Evolutionary conservation across 2,888 invertebrate species (phyloP).

Genomic region (Nymphalis c-album): DNA sequence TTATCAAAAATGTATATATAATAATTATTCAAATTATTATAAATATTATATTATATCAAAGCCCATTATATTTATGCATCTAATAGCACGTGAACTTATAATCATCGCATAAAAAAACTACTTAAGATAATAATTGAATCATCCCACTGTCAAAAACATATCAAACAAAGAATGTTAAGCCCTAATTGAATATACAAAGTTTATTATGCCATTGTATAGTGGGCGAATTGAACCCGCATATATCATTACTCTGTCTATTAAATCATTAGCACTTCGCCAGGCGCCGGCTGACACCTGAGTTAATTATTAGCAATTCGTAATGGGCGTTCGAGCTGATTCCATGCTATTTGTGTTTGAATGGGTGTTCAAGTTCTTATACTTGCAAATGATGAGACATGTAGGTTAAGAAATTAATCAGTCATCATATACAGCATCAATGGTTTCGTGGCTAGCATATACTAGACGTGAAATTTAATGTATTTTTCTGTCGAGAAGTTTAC

Average conservation of each 20-base stretch:
- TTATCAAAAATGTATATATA: too few species aligned
- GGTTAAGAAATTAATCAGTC: too few species aligned
- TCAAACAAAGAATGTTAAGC: neutral
- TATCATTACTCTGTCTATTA: conserved; percentile 40
- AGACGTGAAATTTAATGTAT: too few species aligned
- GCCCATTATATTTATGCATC: too few species aligned
- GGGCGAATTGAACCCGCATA: conserved; percentile 30
- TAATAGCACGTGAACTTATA: too few species aligned
- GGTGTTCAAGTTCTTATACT: conserved; percentile 6
- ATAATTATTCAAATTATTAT: too few species aligned
- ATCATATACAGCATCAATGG: too few species aligned
- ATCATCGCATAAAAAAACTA: too few species aligned
- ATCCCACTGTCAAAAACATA: neutral
- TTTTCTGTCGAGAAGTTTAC: too few species aligned
- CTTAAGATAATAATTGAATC: neutral
- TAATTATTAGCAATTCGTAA: conserved; percentile 41
- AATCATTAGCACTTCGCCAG: conserved; percentile 45
- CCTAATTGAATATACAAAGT: conserved; percentile 18
- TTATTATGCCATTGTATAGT: conserved; percentile 4
- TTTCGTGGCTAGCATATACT: too few species aligned
- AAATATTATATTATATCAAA: too few species aligned
- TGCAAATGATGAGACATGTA: neutral
- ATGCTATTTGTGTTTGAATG: conserved; percentile 16
- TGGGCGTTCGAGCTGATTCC: conserved; percentile 33
- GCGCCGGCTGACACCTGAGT: conserved; percentile 41